These are phyloP conservation scores for Urocyon cinereoargenteus DNA, from an alignment of 2,797 vertebrate species.

Conservation along the genomic window DNA sequence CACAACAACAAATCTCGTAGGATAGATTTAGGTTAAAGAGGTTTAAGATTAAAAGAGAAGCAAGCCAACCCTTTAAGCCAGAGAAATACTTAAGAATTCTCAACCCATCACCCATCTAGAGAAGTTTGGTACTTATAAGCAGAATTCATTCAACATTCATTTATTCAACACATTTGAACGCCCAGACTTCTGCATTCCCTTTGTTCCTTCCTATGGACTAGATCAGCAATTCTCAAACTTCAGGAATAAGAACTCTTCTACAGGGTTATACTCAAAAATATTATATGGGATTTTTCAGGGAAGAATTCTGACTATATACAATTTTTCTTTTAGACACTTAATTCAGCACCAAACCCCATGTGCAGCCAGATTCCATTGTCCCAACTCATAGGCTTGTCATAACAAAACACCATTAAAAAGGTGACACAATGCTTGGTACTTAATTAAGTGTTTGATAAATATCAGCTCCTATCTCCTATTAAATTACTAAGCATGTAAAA, in stretches of 20 bases:
- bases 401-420: conserved; percentile 11
- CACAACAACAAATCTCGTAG: conserved; percentile 1
- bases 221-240: neutral
- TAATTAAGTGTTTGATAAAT: neutral
- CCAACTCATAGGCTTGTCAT: neutral
- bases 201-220: neutral
- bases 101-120: neutral
- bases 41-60: conserved; percentile 59
- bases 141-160: conserved; percentile 48
- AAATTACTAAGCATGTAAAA: conserved; percentile 33
- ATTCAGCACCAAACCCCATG: neutral
- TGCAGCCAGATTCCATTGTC: neutral
- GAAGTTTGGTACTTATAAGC: neutral
- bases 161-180: conserved; percentile 35
- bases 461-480: neutral
- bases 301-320: neutral
- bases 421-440: neutral
- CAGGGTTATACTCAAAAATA: neutral
- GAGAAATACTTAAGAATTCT: conserved; percentile 34
- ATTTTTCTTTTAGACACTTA: conserved; percentile 19
- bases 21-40: conserved; percentile 45
- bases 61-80: neutral
- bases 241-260: neutral
- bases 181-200: neutral
- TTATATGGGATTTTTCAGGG: neutral